phyloP scores from a whole-genome alignment of 2,888 invertebrate species.

The Nomada lathburiana region DNA sequence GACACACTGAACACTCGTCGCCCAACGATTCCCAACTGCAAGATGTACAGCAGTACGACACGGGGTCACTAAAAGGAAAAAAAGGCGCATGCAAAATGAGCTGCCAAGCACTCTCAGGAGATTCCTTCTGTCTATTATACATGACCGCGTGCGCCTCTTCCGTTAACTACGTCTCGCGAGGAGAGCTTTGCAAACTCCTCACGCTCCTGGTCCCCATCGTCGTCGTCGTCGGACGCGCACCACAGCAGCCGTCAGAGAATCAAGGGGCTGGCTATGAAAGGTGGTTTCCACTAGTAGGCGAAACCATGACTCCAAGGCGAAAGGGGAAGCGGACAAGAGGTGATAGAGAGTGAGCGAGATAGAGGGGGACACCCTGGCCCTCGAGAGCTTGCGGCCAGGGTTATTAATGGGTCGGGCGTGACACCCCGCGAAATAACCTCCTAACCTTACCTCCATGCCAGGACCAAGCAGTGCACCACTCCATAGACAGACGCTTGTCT shows the following conservation, averaged over 20 bases:
- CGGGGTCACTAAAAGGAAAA: conserved; percentile 51
- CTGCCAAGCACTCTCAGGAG: conserved; percentile 79
- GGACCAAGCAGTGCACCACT: conserved; percentile 44
- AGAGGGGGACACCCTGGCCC: conserved; percentile 41
- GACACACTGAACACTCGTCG: conserved; percentile 29
- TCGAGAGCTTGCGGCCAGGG: conserved; percentile 72
- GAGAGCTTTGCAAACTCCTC: conserved; percentile 82
- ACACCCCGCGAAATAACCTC: conserved; percentile 81
- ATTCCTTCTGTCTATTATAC: conserved; percentile 79
- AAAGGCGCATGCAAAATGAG: conserved; percentile 80
- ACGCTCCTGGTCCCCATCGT: conserved; percentile 70
- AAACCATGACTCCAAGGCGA: conserved; percentile 26
- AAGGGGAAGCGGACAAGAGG: conserved; percentile 38
- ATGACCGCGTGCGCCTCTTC: conserved; percentile 69
- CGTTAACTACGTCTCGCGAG: conserved; percentile 79
- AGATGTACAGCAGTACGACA: conserved; percentile 21
- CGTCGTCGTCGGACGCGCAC: conserved; percentile 24
- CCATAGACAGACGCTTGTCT: conserved; percentile 66
- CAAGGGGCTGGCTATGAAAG: conserved; percentile 23
- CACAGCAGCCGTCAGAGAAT: conserved; percentile 35
- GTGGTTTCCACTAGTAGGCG: conserved; percentile 6
- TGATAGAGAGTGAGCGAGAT: conserved; percentile 36
- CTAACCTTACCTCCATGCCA: conserved; percentile 62
- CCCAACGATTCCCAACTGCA: conserved; percentile 3
- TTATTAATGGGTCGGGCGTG: conserved; percentile 82